These are phyloP conservation scores for Epinephelus fuscoguttatus DNA, from an alignment of 2,113 vertebrate genomes.

Conservation along the genomic window DNA sequence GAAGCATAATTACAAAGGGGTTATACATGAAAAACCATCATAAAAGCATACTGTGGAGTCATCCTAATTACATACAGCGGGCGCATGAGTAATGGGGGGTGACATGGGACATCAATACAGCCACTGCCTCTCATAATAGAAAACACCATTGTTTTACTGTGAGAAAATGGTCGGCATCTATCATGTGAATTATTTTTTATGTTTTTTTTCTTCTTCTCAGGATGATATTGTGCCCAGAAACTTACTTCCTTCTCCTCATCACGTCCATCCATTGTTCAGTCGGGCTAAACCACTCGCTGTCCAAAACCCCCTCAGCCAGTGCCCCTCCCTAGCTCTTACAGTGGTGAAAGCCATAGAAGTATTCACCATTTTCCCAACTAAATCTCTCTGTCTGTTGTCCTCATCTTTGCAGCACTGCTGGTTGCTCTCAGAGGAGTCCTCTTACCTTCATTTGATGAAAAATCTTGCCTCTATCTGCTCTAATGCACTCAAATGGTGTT, in stretches of 20 bases:
- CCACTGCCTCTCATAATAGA: slow-evolving; percentile 69
- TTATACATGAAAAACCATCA: slow-evolving; percentile 48
- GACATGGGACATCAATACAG: slow-evolving; percentile 69
- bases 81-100: slow-evolving; percentile 69
- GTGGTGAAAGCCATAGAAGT: slow-evolving; percentile 6
- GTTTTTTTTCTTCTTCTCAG: slow-evolving; percentile 28
- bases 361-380: slow-evolving; percentile 8
- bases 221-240: slow-evolving; percentile 32
- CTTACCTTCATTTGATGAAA: slow-evolving; percentile 42
- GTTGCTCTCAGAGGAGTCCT: slow-evolving; percentile 22
- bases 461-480: slow-evolving; percentile 15
- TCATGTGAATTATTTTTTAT: slow-evolving; percentile 43
- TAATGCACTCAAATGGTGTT: background rate
- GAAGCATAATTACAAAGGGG: slow-evolving; percentile 71
- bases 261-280: slow-evolving; percentile 54
- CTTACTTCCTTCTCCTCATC: slow-evolving; percentile 27
- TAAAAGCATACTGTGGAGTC: slow-evolving; percentile 62
- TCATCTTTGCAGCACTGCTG: slow-evolving; percentile 7
- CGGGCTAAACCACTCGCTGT: background rate
- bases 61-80: slow-evolving; percentile 69
- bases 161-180: slow-evolving; percentile 70
- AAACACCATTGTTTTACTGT: slow-evolving; percentile 75
- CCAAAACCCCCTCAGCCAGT: slow-evolving; percentile 27
- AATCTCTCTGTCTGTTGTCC: slow-evolving; percentile 20
- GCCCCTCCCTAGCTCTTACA: slow-evolving; percentile 4